A percentile compares a stretch with the other conserved stretches of the same genome.
Conservation (phyloP, 2,797 vertebrate genomes). For the Sitta carolinensis region DNA sequence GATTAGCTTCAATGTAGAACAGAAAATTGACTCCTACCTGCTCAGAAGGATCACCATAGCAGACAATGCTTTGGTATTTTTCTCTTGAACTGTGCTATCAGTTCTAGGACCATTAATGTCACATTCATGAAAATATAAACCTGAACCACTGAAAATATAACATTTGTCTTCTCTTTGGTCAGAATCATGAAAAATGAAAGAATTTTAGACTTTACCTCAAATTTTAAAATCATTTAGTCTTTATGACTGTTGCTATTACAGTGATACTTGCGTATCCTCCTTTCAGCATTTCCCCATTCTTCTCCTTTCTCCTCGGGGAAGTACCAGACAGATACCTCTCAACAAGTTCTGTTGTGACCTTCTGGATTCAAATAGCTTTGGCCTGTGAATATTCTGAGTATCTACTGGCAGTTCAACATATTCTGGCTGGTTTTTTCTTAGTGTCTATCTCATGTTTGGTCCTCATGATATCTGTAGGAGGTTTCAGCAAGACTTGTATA, state of each 20-base stretch:
- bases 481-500: background rate
- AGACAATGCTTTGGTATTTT: background rate
- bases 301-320: background rate
- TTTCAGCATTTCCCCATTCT: background rate
- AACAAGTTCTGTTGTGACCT: background rate
- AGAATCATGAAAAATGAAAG: background rate
- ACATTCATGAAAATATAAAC: background rate
- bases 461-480: background rate
- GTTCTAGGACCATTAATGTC: background rate
- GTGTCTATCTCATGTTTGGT: accelerated
- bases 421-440: background rate
- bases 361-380: background rate
- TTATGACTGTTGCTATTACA: background rate
- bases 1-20: background rate
- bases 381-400: background rate
- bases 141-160: background rate
- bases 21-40: background rate
- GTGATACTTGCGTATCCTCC: background rate
- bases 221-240: background rate
- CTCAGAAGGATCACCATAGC: background rate
- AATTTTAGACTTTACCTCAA: background rate
- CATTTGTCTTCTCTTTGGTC: background rate
- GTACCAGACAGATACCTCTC: background rate
- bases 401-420: background rate
- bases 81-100: background rate